Percentiles rank a stretch among this genome's conserved stretches.
Conservation (phyloP, 1,140 invertebrate genomes). For the Drosophila pseudoananassae region DNA sequence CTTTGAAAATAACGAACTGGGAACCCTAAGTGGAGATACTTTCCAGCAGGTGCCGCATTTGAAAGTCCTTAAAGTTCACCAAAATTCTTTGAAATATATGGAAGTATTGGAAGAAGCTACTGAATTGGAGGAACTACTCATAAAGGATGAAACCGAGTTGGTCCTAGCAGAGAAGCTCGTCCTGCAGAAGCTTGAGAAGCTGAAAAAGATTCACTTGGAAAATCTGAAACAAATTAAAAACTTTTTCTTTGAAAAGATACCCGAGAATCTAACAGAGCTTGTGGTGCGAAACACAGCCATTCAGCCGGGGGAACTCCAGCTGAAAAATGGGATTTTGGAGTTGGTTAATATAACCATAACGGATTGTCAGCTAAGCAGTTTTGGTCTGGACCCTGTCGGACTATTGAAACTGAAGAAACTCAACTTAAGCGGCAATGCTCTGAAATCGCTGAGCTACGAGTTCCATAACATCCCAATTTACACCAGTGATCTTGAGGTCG, state of each 20-base stretch:
- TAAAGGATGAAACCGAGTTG: slow-evolving; percentile 43
- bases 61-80: slow-evolving; percentile 26
- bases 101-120: slow-evolving; percentile 11
- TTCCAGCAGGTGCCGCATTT: slow-evolving; percentile 58
- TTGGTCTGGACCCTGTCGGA: slow-evolving; percentile 20
- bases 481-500: slow-evolving; percentile 18
- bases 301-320: background rate
- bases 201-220: slow-evolving; percentile 28
- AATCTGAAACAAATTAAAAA: slow-evolving; percentile 27
- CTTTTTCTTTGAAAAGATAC: slow-evolving; percentile 13
- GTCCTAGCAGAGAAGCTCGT: slow-evolving; percentile 3
- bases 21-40: slow-evolving; percentile 26
- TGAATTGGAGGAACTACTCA: slow-evolving; percentile 16
- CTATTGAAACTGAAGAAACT: slow-evolving; percentile 20
- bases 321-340: slow-evolving; percentile 25
- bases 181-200: slow-evolving; percentile 1
- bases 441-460: slow-evolving; percentile 26
- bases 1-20: slow-evolving; percentile 53
- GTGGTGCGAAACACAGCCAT: slow-evolving; percentile 28
- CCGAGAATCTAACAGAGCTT: slow-evolving; percentile 24
- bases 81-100: slow-evolving; percentile 44
- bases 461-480: background rate
- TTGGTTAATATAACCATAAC: slow-evolving; percentile 51
- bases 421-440: slow-evolving; percentile 62
- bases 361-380: slow-evolving; percentile 43